phyloP scores from a whole-genome alignment of 2,888 invertebrate genomes.

The Temnothorax rugatulus region DNA sequence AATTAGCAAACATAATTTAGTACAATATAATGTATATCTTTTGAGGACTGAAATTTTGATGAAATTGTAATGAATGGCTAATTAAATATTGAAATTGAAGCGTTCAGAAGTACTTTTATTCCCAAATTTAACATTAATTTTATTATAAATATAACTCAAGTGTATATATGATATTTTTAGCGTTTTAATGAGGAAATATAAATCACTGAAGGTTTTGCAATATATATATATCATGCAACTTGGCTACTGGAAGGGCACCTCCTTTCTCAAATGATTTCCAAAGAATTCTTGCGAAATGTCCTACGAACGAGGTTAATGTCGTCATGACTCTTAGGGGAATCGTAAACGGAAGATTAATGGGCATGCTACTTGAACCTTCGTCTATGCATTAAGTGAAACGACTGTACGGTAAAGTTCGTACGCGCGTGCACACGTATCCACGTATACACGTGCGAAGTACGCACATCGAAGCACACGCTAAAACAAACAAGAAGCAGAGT shows the following conservation, averaged over 20 bases:
- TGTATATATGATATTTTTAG: not conserved
- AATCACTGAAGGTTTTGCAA: not conserved
- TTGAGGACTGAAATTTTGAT: not conserved
- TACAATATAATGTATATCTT: not conserved
- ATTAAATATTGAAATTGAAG: not conserved
- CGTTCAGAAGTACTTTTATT: not conserved
- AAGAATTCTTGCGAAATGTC: slow-evolving; percentile 8
- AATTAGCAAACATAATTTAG: not conserved
- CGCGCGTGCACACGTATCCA: slow-evolving; percentile 34
- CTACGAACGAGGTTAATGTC: slow-evolving; percentile 22
- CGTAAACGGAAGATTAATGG: slow-evolving; percentile 63
- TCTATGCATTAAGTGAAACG: slow-evolving; percentile 55
- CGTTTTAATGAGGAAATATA: slow-evolving; percentile 6
- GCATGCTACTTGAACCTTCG: slow-evolving; percentile 7
- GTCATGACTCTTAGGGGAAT: slow-evolving; percentile 26
- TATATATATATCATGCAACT: not conserved
- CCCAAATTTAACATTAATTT: not conserved
- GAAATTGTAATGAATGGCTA: not conserved
- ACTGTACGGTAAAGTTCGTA: slow-evolving; percentile 58
- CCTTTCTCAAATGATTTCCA: slow-evolving; percentile 1
- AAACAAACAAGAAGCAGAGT: slow-evolving; percentile 83
- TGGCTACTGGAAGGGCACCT: not conserved
- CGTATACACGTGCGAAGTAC: slow-evolving; percentile 40
- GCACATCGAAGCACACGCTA: slow-evolving; percentile 73
- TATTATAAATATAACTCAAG: not conserved